These are phyloP conservation scores for Canis aureus DNA, from an alignment of 2,113 vertebrate genomes.

Conservation along the genomic window DNA sequence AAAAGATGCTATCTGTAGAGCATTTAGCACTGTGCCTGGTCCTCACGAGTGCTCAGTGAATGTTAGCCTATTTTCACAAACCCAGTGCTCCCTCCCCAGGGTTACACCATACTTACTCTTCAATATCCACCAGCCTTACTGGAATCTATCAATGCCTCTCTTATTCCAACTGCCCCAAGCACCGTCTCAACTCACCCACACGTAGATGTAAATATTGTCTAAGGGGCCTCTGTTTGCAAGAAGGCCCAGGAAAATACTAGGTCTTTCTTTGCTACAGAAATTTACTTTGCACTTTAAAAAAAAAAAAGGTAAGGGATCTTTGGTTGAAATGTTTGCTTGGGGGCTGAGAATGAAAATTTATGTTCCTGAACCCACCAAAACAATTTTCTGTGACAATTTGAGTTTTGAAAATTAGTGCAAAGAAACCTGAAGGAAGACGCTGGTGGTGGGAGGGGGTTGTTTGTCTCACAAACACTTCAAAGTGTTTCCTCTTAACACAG, in stretches of 20 bases:
- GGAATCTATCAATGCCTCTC: conserved; percentile 77
- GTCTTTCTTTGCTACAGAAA: conserved; percentile 74
- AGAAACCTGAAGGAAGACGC: conserved; percentile 12
- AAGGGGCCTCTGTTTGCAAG: conserved; percentile 74
- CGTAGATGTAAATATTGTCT: conserved; percentile 79
- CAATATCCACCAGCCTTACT: conserved; percentile 24
- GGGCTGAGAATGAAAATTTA: conserved; percentile 63
- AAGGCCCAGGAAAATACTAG: conserved; percentile 74
- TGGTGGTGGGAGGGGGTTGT: neutral
- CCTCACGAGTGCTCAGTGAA: rapidly evolving
- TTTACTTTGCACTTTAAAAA: conserved; percentile 33
- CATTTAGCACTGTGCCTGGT: neutral
- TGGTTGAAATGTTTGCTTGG: conserved; percentile 50
- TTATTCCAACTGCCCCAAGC: conserved; percentile 74
- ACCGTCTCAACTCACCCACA: conserved; percentile 68
- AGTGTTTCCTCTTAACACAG: conserved; percentile 34
- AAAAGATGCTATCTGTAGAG: rapidly evolving
- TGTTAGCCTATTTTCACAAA: neutral
- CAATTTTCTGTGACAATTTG: conserved; percentile 44
- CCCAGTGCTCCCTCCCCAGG: neutral
- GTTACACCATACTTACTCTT: neutral
- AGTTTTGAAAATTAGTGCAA: conserved; percentile 34
- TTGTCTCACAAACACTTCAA: conserved; percentile 1
- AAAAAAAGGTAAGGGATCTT: conserved; percentile 30
- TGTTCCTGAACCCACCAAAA: conserved; percentile 51